Conservation (phyloP, 2,113 vertebrate genomes). For the Caracal caracal region DNA sequence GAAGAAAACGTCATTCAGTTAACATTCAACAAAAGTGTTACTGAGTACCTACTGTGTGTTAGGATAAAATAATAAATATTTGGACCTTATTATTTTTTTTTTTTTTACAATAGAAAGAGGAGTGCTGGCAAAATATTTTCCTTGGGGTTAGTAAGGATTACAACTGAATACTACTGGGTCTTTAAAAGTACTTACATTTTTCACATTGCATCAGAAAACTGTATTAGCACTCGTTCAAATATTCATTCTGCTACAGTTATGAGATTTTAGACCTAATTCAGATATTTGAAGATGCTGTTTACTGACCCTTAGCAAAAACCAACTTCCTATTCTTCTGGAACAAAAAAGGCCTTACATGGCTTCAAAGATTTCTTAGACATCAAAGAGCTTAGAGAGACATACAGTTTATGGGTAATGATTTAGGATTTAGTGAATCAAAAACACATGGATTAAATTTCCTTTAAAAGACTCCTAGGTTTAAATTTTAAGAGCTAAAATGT, state of each 20-base stretch:
- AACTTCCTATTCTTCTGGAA: constrained; percentile 70
- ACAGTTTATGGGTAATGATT: constrained; percentile 74
- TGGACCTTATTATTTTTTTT: constrained; percentile 64
- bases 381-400: constrained; percentile 71
- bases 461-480: constrained; percentile 73
- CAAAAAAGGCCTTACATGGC: constrained; percentile 55
- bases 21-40: constrained; percentile 61
- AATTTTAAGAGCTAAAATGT: constrained; percentile 66
- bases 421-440: constrained; percentile 77
- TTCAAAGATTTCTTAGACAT: constrained; percentile 77
- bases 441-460: constrained; percentile 79
- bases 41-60: constrained; percentile 62
- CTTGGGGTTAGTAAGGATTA: constrained; percentile 4
- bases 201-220: constrained; percentile 40
- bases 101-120: constrained; percentile 1
- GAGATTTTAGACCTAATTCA: constrained; percentile 58
- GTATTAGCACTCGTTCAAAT: constrained; percentile 41
- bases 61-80: constrained; percentile 68
- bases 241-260: constrained; percentile 30
- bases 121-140: constrained; percentile 20
- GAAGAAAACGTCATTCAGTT: constrained; percentile 57
- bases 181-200: constrained; percentile 52
- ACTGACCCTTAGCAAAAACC: constrained; percentile 50
- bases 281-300: constrained; percentile 66
- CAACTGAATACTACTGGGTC: background rate